phyloP scores from a whole-genome alignment of 2,797 vertebrate genomes.

The Dicrostonyx torquatus region DNA sequence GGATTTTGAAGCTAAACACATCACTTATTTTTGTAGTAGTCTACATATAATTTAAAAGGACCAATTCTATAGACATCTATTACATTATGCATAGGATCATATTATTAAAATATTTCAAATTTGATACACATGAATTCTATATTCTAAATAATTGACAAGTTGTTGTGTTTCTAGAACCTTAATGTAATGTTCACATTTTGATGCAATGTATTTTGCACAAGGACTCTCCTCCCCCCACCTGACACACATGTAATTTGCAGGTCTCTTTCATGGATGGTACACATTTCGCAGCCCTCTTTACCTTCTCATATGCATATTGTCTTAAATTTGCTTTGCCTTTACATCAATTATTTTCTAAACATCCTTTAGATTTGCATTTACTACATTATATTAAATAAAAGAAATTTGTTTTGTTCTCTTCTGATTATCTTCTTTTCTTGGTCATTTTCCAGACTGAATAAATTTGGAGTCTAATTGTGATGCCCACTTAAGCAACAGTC shows the following conservation, averaged over 20 bases:
- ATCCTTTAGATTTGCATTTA: background rate
- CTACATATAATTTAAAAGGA: constrained; percentile 18
- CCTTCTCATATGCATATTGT: background rate
- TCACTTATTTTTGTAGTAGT: background rate
- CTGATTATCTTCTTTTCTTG: background rate
- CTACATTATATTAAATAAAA: background rate
- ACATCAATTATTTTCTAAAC: background rate
- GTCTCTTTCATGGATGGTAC: background rate
- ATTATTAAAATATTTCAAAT: constrained; percentile 25
- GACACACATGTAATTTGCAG: background rate
- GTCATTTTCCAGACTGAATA: background rate
- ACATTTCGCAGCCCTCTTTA: background rate
- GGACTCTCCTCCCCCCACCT: too few species aligned
- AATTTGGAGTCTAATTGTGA: background rate
- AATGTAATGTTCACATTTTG: background rate
- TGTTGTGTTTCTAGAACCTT: background rate
- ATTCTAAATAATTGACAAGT: constrained; percentile 10
- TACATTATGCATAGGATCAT: background rate
- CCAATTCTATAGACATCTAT: background rate
- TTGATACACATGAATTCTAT: background rate
- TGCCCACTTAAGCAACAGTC: background rate
- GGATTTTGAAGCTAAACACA: background rate
- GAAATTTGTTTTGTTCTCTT: background rate
- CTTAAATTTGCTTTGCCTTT: background rate
- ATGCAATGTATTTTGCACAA: background rate